Evolutionary conservation across 1,140 invertebrate species (phyloP), one percentile per base, ranked within the genome.

Genomic region (Sitophilus oryzae): DNA sequence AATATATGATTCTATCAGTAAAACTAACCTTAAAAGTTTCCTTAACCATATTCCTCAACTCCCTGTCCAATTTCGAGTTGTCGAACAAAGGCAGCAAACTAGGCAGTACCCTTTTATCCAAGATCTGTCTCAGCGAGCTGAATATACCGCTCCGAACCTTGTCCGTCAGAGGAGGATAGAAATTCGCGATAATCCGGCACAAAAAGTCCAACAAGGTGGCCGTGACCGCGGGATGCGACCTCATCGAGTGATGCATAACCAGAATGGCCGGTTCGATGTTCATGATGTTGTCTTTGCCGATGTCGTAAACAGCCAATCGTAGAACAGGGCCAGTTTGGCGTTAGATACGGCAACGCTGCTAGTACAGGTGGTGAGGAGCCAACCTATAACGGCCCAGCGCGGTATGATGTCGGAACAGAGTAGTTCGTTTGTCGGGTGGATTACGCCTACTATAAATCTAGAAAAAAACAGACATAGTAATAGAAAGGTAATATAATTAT

Each of bases 191-290:
- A 65, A 97, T 95, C 79, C 95, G 77, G 76, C 93, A 96, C 41
- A 98, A 78, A 75, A 98, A 98, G 75, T 98, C 94, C 56, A 98
- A 74, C 42, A 98, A 77, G 9, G 92, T 95, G 41, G 91, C 92
- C 62, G 93, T 96, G 52, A 97, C 93, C 35, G 88, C 88, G 36
- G 94, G 92, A 80, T 98, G 94, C 64, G 91, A 91, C 69, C 91
- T 82, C 80, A 98, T 92, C 30, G 93, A 96, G 78, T 97, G 90
- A 71, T 93, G 91, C 93, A 98, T 98, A 0, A 98, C 93, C 52
- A 98, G 78, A 69, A 98, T 96, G 8, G 92, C 94, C n/a, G 95
- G 95, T 74, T 98, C 95, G 66, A 98, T 96, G 71, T 97, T 96
- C 95, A 98, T 98, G 57, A 98, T 98, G 70, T 95, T 98, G 73